Conservation (phyloP, 1,140 invertebrate species). For the Drosophila subpulchrella region DNA sequence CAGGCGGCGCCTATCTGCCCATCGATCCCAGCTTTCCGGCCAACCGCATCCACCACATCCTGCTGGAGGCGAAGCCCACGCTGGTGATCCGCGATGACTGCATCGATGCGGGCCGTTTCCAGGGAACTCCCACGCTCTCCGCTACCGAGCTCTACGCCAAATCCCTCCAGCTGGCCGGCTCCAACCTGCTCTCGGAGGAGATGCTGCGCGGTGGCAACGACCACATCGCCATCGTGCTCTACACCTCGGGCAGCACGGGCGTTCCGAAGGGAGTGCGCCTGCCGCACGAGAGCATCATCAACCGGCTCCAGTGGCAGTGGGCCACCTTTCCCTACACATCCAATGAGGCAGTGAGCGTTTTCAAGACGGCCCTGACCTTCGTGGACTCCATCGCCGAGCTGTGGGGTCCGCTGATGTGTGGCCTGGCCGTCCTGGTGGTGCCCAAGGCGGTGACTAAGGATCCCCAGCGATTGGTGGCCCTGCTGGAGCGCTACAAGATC, state of each 20-base stretch:
- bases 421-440: conserved; percentile 88
- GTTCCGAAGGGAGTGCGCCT: conserved; percentile 95
- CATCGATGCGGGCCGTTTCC: conserved; percentile 66
- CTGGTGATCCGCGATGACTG: conserved; percentile 89
- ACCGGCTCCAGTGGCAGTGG: conserved; percentile 94
- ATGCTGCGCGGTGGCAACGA: conserved; percentile 78
- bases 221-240: conserved; percentile 91
- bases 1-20: conserved; percentile 92
- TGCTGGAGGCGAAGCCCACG: conserved; percentile 90
- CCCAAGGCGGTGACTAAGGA: conserved; percentile 90
- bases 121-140: conserved; percentile 59
- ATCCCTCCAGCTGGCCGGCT: conserved; percentile 54
- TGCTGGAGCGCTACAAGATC: conserved; percentile 90
- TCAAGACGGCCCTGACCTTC: conserved; percentile 95
- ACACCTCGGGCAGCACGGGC: conserved; percentile 97
- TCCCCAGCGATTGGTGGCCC: conserved; percentile 89
- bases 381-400: conserved; percentile 95
- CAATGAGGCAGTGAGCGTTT: conserved; percentile 89
- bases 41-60: conserved; percentile 90
- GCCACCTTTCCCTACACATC: conserved; percentile 89
- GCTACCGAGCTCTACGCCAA: conserved; percentile 69
- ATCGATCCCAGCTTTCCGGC: conserved; percentile 91
- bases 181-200: conserved; percentile 68
- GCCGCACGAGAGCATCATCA: conserved; percentile 91
- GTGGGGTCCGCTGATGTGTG: conserved; percentile 92